These are phyloP conservation scores for Hemicrepidius hirtus DNA, from an alignment of 2,888 invertebrate genomes.

Conservation along the genomic window DNA sequence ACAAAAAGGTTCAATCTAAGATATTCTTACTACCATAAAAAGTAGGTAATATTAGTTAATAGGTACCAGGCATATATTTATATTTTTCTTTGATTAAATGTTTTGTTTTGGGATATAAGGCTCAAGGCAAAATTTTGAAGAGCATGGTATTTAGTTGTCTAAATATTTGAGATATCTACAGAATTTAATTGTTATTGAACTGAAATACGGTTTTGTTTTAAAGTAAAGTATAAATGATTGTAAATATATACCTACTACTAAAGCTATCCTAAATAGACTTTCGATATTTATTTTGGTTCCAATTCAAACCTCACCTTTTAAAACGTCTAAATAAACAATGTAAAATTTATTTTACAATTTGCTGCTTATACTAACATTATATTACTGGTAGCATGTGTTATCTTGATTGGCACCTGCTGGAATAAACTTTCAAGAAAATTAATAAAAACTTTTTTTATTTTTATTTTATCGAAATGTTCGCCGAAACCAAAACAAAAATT, in stretches of 20 bases:
- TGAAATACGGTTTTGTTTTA: too few relatives aligned
- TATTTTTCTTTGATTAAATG: too few relatives aligned
- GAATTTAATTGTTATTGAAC: too few relatives aligned
- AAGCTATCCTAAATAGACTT: constrained; percentile 6
- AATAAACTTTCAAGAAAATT: constrained; percentile 16
- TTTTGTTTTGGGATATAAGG: too few relatives aligned
- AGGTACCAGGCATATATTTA: too few relatives aligned
- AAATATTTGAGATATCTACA: too few relatives aligned
- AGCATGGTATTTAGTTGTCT: too few relatives aligned
- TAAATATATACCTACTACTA: too few relatives aligned
- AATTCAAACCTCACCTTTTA: constrained; percentile 15
- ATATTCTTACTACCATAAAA: too few relatives aligned
- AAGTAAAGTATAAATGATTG: neutral
- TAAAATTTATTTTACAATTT: constrained; percentile 10
- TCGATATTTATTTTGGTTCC: neutral
- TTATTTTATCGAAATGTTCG: neutral
- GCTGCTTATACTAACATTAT: constrained; percentile 17
- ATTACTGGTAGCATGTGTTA: constrained; percentile 8
- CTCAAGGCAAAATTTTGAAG: too few relatives aligned
- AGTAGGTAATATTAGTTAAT: too few relatives aligned
- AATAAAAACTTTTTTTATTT: neutral
- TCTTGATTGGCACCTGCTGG: constrained; percentile 23
- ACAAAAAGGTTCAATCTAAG: too few relatives aligned
- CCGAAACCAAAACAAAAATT: neutral
- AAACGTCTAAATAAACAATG: constrained; percentile 10